These are phyloP conservation scores for Eupithecia subumbrata DNA, from an alignment of 2,888 invertebrate genomes.

Conservation along the genomic window DNA sequence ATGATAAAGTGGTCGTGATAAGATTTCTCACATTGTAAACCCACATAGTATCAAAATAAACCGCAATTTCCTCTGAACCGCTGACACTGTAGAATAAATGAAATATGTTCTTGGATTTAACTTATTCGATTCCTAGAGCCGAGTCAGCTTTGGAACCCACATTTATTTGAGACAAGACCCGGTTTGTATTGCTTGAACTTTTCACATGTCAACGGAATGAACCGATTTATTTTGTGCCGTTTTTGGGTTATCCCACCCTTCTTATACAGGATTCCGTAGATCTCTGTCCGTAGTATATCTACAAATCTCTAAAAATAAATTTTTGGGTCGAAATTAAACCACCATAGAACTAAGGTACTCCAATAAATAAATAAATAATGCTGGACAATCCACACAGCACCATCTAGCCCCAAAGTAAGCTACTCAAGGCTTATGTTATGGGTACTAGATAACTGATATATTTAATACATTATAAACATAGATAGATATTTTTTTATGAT, in stretches of 20 bases:
- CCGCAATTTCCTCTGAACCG: conserved; percentile 10
- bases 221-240: conserved; percentile 19
- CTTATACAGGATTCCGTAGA: neutral
- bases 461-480: no score
- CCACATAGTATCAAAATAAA: neutral
- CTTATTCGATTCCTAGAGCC: conserved; percentile 29
- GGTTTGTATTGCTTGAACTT: conserved; percentile 29
- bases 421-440: no score
- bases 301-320: neutral
- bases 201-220: conserved; percentile 26
- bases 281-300: neutral
- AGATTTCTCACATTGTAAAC: neutral
- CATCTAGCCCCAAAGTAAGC: no score
- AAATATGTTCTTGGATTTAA: conserved; percentile 34
- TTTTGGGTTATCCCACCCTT: conserved; percentile 5
- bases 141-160: conserved; percentile 31
- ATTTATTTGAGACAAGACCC: conserved; percentile 24
- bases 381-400: no score
- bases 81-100: conserved; percentile 36
- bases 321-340: neutral
- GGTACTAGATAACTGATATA: no score
- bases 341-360: neutral
- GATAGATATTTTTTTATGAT: no score
- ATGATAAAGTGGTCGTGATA: neutral
- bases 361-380: no score